Conservation (phyloP, 1,140 invertebrate species). For the Pseudomyrmex pallidus region DNA sequence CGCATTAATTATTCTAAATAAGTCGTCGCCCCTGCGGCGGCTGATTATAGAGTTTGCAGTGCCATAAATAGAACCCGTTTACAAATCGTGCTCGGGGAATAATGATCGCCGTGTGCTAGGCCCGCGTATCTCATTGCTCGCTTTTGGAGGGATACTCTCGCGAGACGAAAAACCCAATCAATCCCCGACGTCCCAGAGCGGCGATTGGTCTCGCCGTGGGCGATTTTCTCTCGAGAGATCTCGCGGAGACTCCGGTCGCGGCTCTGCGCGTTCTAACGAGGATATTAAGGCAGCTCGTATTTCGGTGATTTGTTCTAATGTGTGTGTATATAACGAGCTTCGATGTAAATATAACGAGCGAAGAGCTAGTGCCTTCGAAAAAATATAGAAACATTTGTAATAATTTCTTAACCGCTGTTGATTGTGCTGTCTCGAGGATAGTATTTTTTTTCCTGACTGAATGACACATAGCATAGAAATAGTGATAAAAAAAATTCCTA, state of each 20-base stretch:
- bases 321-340: not conserved
- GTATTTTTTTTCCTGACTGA: not conserved
- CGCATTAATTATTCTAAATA: conserved; percentile 85
- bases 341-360: conserved; percentile 35
- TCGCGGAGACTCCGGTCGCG: conserved; percentile 17
- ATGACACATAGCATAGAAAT: not conserved
- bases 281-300: conserved; percentile 53
- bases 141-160: conserved; percentile 18
- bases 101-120: conserved; percentile 73
- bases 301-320: conserved; percentile 15
- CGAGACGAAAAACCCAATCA: conserved; percentile 74
- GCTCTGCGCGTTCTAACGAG: conserved; percentile 63
- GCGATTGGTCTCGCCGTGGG: conserved; percentile 73
- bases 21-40: conserved; percentile 82
- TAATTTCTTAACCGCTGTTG: conserved; percentile 2
- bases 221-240: conserved; percentile 61
- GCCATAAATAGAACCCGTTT: conserved; percentile 84
- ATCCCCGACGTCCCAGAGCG: conserved; percentile 70
- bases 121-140: conserved; percentile 57
- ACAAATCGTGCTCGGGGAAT: conserved; percentile 79
- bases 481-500: no score
- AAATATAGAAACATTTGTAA: conserved; percentile 23
- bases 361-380: conserved; percentile 13
- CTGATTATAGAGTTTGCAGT: conserved; percentile 84
- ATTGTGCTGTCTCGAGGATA: conserved; percentile 1